Evolutionary conservation across 2,797 vertebrate species (phyloP), one percentile per base, ranked within the genome.

Genomic region (Cyprinodon diabolis): DNA sequence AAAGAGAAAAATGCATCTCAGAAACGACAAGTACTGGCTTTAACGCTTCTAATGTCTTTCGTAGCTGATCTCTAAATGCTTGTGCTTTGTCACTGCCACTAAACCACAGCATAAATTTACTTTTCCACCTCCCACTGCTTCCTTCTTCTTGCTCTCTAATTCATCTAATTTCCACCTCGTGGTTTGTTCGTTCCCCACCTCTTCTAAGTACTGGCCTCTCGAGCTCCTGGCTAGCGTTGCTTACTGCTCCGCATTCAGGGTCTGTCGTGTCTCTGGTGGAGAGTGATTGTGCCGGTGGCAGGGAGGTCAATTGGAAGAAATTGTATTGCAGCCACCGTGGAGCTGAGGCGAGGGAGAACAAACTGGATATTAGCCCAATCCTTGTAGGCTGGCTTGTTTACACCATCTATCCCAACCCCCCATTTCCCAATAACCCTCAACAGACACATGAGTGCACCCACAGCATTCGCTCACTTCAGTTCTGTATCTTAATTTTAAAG

Each of bases 271-370:
- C 91, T 91, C 91, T 62, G 86, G 85, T 90, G 87, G 91, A 92
- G 93, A 93, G 90, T 91, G 91, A 93, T 95, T 93, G 93, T 91
- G 92, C 90, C 81, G 75, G 92, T 94, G 93, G 92, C 93, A 91
- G 90, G 87, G 91, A 95, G 95, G 94, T 95, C 94, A 95, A 94
- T 94, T 94, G 93, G 93, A 95, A 95, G 92, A 93, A 94, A 94
- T 94, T 94, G 95, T 81, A 89, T 92, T 93, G 91, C 91, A 92
- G 92, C 91, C 91, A 90, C 92, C 89, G 91, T 91, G 91, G 90
- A 92, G 92, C 90, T 88, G 84, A 90, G 88, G 92, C 87, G 84
- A 92, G 91, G 85, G 89, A 87, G 91, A 93, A 93, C 93, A 94
- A 94, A 93, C 93, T 91, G 91, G 90, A 90, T 94, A 95, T 94